Percentiles rank a stretch among this genome's conserved stretches.
These are phyloP conservation scores for Blennius ocellaris DNA, from an alignment of 2,113 vertebrate genomes.

Conservation along the genomic window DNA sequence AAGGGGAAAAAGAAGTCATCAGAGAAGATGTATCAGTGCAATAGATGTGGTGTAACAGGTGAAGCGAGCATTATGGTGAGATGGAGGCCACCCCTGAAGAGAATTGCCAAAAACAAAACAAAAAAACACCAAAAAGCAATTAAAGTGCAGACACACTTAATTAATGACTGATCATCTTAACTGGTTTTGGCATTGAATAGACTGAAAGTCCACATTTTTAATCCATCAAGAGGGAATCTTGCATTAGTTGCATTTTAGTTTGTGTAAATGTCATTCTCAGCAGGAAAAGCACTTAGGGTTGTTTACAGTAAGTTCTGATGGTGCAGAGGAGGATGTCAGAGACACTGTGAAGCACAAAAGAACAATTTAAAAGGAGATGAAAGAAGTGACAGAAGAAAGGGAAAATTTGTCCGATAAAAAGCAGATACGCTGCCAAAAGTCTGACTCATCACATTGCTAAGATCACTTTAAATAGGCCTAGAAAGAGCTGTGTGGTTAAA, in stretches of 20 bases:
- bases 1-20: too few relatives aligned
- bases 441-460: not conserved
- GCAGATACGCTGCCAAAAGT: slow-evolving; percentile 9
- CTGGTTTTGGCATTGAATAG: too few relatives aligned
- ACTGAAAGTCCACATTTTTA: too few relatives aligned
- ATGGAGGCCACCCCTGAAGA: too few relatives aligned
- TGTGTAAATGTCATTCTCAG: not conserved
- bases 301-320: slow-evolving; percentile 8
- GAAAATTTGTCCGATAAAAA: not conserved
- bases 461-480: slow-evolving; percentile 5
- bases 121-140: too few relatives aligned
- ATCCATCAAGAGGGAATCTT: too few relatives aligned
- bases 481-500: slow-evolving; percentile 1
- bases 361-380: not conserved
- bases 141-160: too few relatives aligned
- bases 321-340: not conserved
- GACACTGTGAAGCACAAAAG: not conserved
- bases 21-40: too few relatives aligned
- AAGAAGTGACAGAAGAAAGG: not conserved
- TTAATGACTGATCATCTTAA: too few relatives aligned
- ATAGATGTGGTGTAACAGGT: too few relatives aligned
- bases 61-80: too few relatives aligned
- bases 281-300: not conserved
- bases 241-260: not conserved
- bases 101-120: too few relatives aligned